phyloP scores from a whole-genome alignment of 1,140 invertebrate species.

The Mizuhopecten yessoensis region DNA sequence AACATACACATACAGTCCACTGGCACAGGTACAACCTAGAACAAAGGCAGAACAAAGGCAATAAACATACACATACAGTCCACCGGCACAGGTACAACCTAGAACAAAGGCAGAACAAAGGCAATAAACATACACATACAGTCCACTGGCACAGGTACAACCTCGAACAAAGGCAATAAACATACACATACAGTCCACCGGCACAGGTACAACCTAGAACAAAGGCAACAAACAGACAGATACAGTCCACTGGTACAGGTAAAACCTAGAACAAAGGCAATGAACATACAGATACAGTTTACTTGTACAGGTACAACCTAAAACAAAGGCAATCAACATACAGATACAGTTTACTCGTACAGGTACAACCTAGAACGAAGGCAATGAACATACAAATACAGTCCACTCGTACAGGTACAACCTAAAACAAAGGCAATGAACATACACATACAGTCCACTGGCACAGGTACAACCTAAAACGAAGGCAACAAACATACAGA shows the following conservation, averaged over 20 bases:
- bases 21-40: not conserved
- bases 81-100: not conserved
- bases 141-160: not conserved
- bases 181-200: not conserved
- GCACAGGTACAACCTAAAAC: not conserved
- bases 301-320: constrained; percentile 80
- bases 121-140: not conserved
- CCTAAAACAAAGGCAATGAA: too few relatives aligned
- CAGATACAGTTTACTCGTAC: not conserved
- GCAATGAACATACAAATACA: not conserved
- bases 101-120: not conserved
- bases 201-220: not conserved
- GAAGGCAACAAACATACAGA: not conserved
- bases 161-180: not conserved
- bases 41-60: not conserved
- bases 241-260: not conserved
- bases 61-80: not conserved
- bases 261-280: not conserved
- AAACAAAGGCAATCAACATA: not conserved
- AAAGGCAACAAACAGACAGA: not conserved
- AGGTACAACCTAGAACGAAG: not conserved
- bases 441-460: too few relatives aligned
- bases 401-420: not conserved
- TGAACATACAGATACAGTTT: constrained; percentile 56
- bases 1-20: not conserved